Evolutionary conservation across 2,113 vertebrate species (phyloP), one percentile per base, ranked within the genome.

Genomic region (Gymnorhina tibicen): DNA sequence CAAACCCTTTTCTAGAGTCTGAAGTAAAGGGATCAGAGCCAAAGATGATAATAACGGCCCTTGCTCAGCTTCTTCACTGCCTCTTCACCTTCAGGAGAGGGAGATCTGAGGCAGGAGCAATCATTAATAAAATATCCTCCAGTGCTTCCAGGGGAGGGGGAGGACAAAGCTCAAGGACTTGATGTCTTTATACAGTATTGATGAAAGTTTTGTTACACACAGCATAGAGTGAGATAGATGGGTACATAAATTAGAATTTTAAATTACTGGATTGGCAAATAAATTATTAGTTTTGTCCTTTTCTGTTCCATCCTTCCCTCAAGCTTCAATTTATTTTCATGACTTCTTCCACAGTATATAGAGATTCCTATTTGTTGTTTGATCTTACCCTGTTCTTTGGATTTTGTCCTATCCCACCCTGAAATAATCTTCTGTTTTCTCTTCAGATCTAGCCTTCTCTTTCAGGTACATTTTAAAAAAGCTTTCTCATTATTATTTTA

Each of bases 211-310:
- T 92, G 78, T 76, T 85, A 86, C 46, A 73, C 49, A 73, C 53
- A 83, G 14, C 49, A 73, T 7, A 85, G 23, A 69, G 13, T 68
- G 37, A 62, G 58, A 91, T 69, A 85, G 70, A 83, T 49, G 23
- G 33, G 52, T 76, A 87, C 59, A 77, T 88, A 91, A 94, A 91
- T 93, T 92, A 93, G 88, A 95, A 95, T 92, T 91, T 90, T 73
- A 90, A 82, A 86, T 94, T 0, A 46, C 33, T 70, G 55, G 41
- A 58, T 67, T 62, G 18, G 67, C 94, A 92, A 95, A 97, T 95
- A 93, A 95, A 90, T 92, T 90, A 88, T 92, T 94, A 83, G 59
- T 50, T 95, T 92, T 93, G 32, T 91, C 55, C 37, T 88, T 94
- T 86, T 20, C 16, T 3, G 67, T 91, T 73, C 63, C 42, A 92